These are phyloP conservation scores for Drosophila cardini DNA, from an alignment of 1,140 invertebrate genomes.

Conservation along the genomic window DNA sequence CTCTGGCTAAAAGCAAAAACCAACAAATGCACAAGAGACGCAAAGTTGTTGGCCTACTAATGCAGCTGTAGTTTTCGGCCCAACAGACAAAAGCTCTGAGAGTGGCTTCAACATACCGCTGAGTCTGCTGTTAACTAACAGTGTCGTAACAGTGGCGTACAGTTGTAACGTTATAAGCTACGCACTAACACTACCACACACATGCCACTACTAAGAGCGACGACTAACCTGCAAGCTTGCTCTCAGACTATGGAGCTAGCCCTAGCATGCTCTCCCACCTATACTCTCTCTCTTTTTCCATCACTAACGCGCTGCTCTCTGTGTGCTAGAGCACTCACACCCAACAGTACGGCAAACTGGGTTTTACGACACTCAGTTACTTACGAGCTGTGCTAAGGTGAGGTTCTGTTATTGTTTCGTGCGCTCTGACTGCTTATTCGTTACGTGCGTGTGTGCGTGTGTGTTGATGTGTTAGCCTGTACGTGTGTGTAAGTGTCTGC, in stretches of 20 bases:
- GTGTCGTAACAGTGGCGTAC: conserved; percentile 33
- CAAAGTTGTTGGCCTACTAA: conserved; percentile 80
- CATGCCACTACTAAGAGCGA: conserved; percentile 20
- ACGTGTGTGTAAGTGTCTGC: conserved; percentile 35
- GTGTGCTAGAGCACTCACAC: conserved; percentile 24
- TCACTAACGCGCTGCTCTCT: background rate
- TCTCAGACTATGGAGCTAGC: conserved; percentile 33
- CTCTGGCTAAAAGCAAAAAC: conserved; percentile 46
- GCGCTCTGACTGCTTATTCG: conserved; percentile 41
- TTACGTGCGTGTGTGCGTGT: conserved; percentile 37
- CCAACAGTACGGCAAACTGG: conserved; percentile 40
- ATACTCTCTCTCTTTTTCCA: conserved; percentile 33
- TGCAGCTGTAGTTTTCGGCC: conserved; percentile 35
- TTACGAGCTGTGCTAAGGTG: conserved; percentile 74
- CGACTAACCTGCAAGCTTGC: conserved; percentile 46
- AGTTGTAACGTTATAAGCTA: conserved; percentile 44
- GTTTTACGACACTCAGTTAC: conserved; percentile 69
- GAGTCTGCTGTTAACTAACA: conserved; percentile 47
- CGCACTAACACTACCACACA: conserved; percentile 19
- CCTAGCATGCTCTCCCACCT: conserved; percentile 37
- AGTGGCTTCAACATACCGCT: conserved; percentile 27
- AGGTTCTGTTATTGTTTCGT: conserved; percentile 57
- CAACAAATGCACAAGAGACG: conserved; percentile 42
- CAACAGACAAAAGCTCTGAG: conserved; percentile 35
- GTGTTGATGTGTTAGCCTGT: conserved; percentile 11